These are phyloP conservation scores for Drosophila birchii DNA, from an alignment of 2,888 invertebrate species.

Conservation along the genomic window DNA sequence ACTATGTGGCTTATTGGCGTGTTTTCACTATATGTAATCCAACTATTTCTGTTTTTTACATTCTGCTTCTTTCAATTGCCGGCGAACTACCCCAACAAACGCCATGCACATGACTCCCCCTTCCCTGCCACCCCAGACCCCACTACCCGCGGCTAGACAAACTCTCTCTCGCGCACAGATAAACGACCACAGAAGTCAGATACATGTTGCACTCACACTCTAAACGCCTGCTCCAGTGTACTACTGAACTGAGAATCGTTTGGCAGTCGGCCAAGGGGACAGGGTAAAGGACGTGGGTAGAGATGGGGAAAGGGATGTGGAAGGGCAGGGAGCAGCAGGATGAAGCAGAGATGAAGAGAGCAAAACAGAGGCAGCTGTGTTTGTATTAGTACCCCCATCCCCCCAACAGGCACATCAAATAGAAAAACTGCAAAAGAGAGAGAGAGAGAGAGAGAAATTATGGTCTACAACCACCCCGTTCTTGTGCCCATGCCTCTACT, in stretches of 20 bases:
- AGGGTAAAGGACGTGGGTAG: neutral
- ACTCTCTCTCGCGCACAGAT: conserved; percentile 25
- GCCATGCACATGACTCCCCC: conserved; percentile 58
- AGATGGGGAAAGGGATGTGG: neutral
- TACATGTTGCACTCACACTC: conserved; percentile 72
- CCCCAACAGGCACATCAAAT: conserved; percentile 13
- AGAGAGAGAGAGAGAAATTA: conserved; percentile 10
- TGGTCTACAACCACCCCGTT: neutral
- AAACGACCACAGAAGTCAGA: conserved; percentile 7
- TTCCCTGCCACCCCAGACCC: conserved; percentile 18
- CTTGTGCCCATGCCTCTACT: conserved; percentile 34
- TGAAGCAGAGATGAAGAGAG: neutral
- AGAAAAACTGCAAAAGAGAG: conserved; percentile 8
- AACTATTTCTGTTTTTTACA: conserved; percentile 23
- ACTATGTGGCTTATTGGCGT: neutral
- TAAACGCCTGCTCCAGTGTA: conserved; percentile 71
- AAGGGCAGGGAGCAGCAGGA: neutral
- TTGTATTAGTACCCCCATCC: conserved; percentile 34
- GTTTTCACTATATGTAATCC: conserved; percentile 15
- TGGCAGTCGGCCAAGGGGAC: conserved; percentile 72
- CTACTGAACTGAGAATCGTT: conserved; percentile 72
- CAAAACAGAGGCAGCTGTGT: conserved; percentile 47
- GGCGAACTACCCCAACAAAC: conserved; percentile 80
- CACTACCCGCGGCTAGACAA: conserved; percentile 24
- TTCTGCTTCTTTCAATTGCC: conserved; percentile 29